Percentiles rank a stretch among this genome's conserved stretches.
These are phyloP conservation scores for Philypnodon macrostomus DNA, from an alignment of 2,797 vertebrate genomes.

Conservation along the genomic window DNA sequence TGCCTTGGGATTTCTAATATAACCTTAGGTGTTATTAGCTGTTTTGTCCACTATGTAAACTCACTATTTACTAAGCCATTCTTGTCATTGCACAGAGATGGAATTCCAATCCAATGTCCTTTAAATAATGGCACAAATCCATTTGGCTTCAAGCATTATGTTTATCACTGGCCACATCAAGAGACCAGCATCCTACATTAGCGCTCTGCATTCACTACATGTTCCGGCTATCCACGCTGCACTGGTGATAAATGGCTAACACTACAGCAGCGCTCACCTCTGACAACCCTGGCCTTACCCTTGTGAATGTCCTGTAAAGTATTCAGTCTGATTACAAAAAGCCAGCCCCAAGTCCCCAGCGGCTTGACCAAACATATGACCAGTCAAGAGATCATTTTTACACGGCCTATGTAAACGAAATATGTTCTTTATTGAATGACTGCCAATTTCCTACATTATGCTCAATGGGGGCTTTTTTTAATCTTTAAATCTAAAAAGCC, in stretches of 20 bases:
- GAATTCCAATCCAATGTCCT: constrained; percentile 59
- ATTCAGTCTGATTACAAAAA: constrained; percentile 66
- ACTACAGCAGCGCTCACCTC: constrained; percentile 66
- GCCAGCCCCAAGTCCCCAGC: constrained; percentile 16
- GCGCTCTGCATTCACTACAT: constrained; percentile 68
- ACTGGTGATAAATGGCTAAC: constrained; percentile 71
- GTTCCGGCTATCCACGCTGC: constrained; percentile 56
- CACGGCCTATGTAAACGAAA: constrained; percentile 3
- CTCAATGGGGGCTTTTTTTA: too few species aligned
- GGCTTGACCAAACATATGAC: constrained; percentile 25
- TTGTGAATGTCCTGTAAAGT: constrained; percentile 70
- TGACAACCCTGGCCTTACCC: constrained; percentile 67
- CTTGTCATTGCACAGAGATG: constrained; percentile 31
- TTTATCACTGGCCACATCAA: constrained; percentile 70
- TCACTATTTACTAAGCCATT: constrained; percentile 49
- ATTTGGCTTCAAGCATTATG: constrained; percentile 65
- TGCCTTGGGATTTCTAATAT: too few species aligned
- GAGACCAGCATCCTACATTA: constrained; percentile 63
- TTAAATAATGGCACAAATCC: constrained; percentile 64
- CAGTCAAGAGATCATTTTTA: constrained; percentile 21
- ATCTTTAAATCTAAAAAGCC: too few species aligned
- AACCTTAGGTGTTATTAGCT: too few species aligned
- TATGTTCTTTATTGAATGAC: too few species aligned
- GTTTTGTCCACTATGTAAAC: constrained; percentile 29
- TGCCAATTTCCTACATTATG: too few species aligned